Conservation (phyloP, 2,797 vertebrate species). For the Acridotheres tristis region DNA sequence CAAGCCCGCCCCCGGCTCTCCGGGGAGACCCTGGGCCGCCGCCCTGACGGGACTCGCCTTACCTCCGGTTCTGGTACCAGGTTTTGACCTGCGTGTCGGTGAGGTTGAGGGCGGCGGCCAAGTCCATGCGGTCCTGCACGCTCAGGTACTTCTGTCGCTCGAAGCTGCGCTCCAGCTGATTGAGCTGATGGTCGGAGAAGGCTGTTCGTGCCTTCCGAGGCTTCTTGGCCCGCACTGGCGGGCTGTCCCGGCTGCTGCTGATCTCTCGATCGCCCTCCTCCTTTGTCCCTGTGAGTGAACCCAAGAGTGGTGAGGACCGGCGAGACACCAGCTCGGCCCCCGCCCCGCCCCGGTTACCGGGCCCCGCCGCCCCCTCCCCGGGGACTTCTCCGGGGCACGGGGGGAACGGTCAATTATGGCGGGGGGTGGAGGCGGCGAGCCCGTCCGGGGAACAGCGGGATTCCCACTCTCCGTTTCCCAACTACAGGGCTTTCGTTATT, state of each 20-base stretch:
- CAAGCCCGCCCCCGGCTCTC: not conserved
- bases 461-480: constrained; percentile 76
- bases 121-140: constrained; percentile 97
- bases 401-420: not conserved
- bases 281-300: constrained; percentile 82
- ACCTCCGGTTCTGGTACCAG: constrained; percentile 99
- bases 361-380: not conserved
- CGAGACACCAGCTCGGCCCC: not conserved
- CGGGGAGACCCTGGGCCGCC: not conserved
- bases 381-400: not conserved
- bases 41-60: constrained; percentile 51
- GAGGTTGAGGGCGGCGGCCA: constrained; percentile 96
- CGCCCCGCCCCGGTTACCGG: not conserved
- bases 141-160: constrained; percentile 97
- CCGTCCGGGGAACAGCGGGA: constrained; percentile 53
- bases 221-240: constrained; percentile 91
- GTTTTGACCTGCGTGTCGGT: constrained; percentile 99
- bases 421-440: not conserved
- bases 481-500: constrained; percentile 64
- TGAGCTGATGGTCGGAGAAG: constrained; percentile 96
- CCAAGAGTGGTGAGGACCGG: not conserved
- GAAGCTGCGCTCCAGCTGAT: constrained; percentile 95
- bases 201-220: constrained; percentile 94
- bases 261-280: constrained; percentile 95
- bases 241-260: constrained; percentile 94